Evolutionary conservation across 2,113 vertebrate species (phyloP).

Genomic region (Saccopteryx leptura): DNA sequence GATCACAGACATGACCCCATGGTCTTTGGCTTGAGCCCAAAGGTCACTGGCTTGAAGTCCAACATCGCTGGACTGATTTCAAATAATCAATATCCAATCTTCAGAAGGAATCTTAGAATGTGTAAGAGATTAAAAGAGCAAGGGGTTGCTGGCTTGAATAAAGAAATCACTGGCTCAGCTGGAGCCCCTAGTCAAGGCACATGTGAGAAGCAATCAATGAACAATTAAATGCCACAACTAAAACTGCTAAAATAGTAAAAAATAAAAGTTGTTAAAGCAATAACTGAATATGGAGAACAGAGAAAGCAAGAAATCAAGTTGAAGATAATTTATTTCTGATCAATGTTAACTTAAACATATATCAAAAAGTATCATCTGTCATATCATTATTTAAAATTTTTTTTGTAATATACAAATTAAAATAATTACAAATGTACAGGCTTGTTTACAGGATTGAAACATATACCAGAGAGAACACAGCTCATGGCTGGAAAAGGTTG

Average conservation of each 20-base stretch:
- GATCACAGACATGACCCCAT: too few species aligned
- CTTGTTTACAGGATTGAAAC: not conserved
- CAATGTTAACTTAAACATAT: not conserved
- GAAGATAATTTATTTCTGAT: not conserved
- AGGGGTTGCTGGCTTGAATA: too few species aligned
- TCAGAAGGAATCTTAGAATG: not conserved
- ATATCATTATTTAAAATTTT: not conserved
- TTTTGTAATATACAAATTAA: not conserved
- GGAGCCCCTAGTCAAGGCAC: too few species aligned
- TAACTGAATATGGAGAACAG: not conserved
- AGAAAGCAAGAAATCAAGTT: not conserved
- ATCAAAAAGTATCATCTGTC: not conserved
- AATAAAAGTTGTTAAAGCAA: not conserved
- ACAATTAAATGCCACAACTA: too few species aligned
- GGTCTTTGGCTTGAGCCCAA: too few species aligned
- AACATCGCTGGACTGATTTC: too few species aligned
- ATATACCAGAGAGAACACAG: not conserved
- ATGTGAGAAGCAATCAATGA: too few species aligned
- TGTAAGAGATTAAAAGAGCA: not conserved
- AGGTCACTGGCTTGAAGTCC: too few species aligned
- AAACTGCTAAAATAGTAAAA: too few species aligned
- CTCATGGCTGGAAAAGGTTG: not conserved
- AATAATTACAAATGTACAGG: too few species aligned
- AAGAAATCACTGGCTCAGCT: too few species aligned
- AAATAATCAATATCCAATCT: not conserved